A percentile compares a stretch with the other conserved stretches of the same genome.
These are phyloP conservation scores for Anguilla rostrata DNA, from an alignment of 2,113 vertebrate species.

Conservation along the genomic window DNA sequence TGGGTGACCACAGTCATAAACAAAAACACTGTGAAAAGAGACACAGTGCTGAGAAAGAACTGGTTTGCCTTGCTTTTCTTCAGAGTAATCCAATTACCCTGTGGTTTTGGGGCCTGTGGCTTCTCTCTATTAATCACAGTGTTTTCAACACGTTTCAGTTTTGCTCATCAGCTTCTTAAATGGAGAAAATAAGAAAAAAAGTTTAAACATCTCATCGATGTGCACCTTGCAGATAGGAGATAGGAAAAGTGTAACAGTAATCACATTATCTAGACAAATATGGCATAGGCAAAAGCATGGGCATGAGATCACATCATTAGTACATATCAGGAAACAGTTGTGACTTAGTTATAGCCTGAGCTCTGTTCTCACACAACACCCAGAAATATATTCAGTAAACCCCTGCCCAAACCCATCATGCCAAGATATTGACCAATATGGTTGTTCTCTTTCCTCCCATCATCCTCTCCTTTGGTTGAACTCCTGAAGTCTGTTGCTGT, in stretches of 20 bases:
- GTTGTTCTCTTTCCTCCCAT: not conserved
- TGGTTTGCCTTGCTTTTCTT: too few relatives aligned
- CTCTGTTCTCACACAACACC: slow-evolving; percentile 5
- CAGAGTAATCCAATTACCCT: not conserved
- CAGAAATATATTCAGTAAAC: not conserved
- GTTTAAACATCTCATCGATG: too few relatives aligned
- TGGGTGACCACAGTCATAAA: too few relatives aligned
- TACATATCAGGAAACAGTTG: slow-evolving; percentile 4
- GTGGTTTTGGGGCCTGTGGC: not conserved
- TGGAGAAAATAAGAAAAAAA: not conserved
- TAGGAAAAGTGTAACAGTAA: not conserved
- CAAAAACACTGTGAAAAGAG: too few relatives aligned
- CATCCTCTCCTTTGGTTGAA: not conserved
- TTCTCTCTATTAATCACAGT: not conserved
- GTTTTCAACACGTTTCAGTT: not conserved
- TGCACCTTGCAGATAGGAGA: not conserved
- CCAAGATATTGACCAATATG: not conserved
- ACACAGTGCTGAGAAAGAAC: too few relatives aligned
- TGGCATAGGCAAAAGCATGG: not conserved
- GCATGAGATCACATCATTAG: too few relatives aligned
- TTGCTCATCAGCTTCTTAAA: not conserved
- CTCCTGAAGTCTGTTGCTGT: not conserved
- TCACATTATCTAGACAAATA: not conserved
- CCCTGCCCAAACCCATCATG: slow-evolving; percentile 20
- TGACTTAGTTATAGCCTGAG: not conserved